Base-by-base conservation (phyloP, 2,888 invertebrate species). In the Microctonus brassicae region DNA sequence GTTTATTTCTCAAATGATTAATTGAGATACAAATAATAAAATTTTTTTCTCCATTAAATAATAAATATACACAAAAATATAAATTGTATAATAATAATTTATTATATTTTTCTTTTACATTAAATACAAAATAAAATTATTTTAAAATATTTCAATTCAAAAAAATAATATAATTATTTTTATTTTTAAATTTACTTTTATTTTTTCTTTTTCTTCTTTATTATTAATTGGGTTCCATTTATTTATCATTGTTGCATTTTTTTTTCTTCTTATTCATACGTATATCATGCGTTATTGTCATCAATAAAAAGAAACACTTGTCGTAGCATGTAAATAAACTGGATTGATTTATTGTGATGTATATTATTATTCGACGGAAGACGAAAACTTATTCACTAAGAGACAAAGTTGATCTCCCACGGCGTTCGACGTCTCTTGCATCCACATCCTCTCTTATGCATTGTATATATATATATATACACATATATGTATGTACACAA, bases 291-390 rank as follows among this genome's bases (percentile, higher is more conserved):
- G 34, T 39, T 24, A 60, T 60, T 60, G 67, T 60, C 33, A 47
- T 68, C 60, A 60, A 68, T 68, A 68, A 68, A 68, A 68, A 68
- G 42, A 17, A 52, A 60, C 67, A 68, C 67, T 68, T 68, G 67
- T 68, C 67, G 47, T 22, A 60, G 26, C 60, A 68, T 68, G 67
- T 68, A 68, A 68, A 68, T 68, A 60, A 68, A 68, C 67, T 47
- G 17, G 33, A 47, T 60, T 60, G 67, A 68, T 68, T 68, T 68
- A 68, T 68, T 33, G 60, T 68, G 67, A 68, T 68, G 67, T 68
- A 68, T 68, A 42, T 26, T 55, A 26, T 24, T 68, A 60, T 68
- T 42, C 63, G 36, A 66, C 36, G 34, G 55, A n/a, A 36, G 39
- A 55, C 24, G 9, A 42, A 65, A 53, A 68, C 58, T 66, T 66